These are phyloP conservation scores for Pentalonia nigronervosa DNA, from an alignment of 1,140 invertebrate species.

Conservation along the genomic window DNA sequence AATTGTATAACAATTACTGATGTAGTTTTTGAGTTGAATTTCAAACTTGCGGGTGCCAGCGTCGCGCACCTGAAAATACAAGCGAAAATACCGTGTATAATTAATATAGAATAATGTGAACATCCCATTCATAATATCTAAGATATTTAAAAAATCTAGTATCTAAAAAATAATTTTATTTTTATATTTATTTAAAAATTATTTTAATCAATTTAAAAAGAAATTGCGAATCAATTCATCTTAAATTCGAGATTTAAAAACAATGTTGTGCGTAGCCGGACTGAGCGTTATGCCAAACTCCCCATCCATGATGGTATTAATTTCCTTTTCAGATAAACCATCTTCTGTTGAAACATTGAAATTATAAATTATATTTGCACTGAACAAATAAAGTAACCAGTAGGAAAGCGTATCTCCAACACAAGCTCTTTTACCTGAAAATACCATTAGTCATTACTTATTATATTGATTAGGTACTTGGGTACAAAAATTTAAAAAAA, in stretches of 20 bases:
- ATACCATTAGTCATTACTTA: neutral
- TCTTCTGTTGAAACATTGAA: constrained; percentile 66
- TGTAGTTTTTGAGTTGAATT: too few species aligned
- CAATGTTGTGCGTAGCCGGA: neutral
- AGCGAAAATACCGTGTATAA: too few species aligned
- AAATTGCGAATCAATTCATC: neutral
- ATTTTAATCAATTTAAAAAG: neutral
- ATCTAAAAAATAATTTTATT: neutral
- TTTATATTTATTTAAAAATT: neutral
- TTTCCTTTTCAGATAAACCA: constrained; percentile 30
- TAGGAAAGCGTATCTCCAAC: constrained; percentile 84
- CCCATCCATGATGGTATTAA: constrained; percentile 66
- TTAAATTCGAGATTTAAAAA: constrained; percentile 43
- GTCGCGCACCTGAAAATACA: too few species aligned
- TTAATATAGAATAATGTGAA: too few species aligned
- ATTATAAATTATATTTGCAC: constrained; percentile 71
- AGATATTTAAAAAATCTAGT: neutral
- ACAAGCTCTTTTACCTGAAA: constrained; percentile 82
- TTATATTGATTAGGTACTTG: neutral
- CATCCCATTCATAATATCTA: neutral
- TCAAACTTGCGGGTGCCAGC: too few species aligned
- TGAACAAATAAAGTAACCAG: constrained; percentile 76
- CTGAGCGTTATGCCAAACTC: constrained; percentile 75
- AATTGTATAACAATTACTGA: too few species aligned
- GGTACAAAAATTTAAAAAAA: neutral